A percentile compares a stretch with the other conserved stretches of the same genome.
Conservation (phyloP, 1,140 invertebrate genomes). For the Zaprionus vittiger region DNA sequence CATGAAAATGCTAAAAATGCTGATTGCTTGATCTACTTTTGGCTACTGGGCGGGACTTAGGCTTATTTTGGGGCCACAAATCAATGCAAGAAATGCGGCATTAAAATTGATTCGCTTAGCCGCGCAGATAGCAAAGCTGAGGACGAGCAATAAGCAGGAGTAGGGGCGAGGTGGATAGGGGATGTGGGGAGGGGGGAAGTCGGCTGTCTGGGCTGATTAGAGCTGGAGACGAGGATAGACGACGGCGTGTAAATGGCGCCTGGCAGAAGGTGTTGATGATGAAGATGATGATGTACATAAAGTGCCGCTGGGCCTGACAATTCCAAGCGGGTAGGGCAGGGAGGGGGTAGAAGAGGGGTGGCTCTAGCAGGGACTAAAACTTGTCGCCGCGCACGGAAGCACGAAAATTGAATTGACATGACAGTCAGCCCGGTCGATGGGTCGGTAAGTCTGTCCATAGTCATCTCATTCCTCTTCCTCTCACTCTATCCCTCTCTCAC, state of each 20-base stretch:
- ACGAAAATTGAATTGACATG: constrained; percentile 83
- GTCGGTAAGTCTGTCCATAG: constrained; percentile 21
- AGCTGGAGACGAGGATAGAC: constrained; percentile 79
- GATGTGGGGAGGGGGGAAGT: constrained; percentile 7
- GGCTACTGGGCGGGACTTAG: constrained; percentile 10
- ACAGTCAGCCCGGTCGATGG: constrained; percentile 61
- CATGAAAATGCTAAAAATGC: constrained; percentile 27
- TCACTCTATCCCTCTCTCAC: background rate
- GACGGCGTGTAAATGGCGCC: constrained; percentile 80
- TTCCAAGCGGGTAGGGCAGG: constrained; percentile 29
- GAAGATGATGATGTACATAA: constrained; percentile 76
- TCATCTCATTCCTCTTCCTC: constrained; percentile 9
- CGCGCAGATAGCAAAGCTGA: constrained; percentile 12
- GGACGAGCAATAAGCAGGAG: background rate
- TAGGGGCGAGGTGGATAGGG: background rate
- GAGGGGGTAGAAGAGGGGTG: too few species aligned
- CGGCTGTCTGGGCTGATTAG: constrained; percentile 77
- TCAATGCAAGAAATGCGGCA: constrained; percentile 73
- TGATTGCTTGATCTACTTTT: constrained; percentile 12
- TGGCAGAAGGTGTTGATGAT: constrained; percentile 76
- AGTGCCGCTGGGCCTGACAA: constrained; percentile 74
- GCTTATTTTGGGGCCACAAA: constrained; percentile 45
- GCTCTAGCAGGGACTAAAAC: constrained; percentile 66
- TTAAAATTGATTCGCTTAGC: constrained; percentile 79
- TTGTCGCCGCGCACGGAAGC: constrained; percentile 81